Evolutionary conservation across 2,113 vertebrate genomes (phyloP).

Genomic region (Lepidothrix coronata): DNA sequence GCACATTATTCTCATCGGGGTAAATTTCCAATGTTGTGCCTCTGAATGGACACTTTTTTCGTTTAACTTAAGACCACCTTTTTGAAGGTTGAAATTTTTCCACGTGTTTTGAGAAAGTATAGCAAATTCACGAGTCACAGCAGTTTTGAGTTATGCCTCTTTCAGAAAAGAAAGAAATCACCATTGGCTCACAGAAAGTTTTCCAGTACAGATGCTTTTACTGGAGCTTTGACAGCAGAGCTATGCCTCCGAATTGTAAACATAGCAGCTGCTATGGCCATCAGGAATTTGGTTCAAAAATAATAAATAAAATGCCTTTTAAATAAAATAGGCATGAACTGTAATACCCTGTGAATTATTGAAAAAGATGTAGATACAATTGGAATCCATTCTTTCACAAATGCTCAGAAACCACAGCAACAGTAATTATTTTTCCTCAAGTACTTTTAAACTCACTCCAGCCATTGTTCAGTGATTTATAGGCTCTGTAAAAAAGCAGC

Average conservation of each 20-base stretch:
- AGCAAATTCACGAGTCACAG: neutral
- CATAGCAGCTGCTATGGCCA: neutral
- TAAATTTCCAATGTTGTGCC: neutral
- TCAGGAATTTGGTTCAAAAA: neutral
- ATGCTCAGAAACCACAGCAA: neutral
- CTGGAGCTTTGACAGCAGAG: conserved; percentile 12
- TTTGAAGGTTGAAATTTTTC: neutral
- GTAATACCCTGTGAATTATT: neutral
- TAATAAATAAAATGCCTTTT: neutral
- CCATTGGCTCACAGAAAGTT: neutral
- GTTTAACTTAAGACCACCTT: neutral
- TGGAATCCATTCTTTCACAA: neutral
- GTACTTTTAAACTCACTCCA: neutral
- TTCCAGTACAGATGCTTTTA: conserved; percentile 19
- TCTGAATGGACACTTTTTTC: neutral
- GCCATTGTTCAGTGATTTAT: neutral
- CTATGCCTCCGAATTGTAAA: conserved; percentile 2
- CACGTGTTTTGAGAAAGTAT: neutral
- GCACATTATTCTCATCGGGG: accelerated
- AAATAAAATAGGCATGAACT: neutral
- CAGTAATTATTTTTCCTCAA: neutral
- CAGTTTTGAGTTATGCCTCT: neutral
- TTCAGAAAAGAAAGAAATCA: neutral
- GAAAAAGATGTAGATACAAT: neutral
- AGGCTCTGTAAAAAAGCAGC: neutral